Base-by-base conservation (phyloP, 1,140 invertebrate genomes). In the Drosophila equinoxialis region DNA sequence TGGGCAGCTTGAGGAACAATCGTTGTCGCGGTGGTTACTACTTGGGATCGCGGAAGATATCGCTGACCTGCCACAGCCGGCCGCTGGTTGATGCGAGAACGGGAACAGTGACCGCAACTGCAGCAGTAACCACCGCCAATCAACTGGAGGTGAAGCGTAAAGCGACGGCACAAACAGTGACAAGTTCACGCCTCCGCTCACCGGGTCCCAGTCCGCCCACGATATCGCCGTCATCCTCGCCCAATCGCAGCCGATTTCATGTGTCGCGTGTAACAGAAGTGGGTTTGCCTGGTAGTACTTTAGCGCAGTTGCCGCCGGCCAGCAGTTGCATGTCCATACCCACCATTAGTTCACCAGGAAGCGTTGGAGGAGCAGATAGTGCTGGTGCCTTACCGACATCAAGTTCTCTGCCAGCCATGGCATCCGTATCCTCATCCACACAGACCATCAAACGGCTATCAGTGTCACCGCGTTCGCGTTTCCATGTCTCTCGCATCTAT, bases 141-240 rank as follows among this genome's bases (percentile, higher is more conserved):
- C 69, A 91, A 74, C 84, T 93, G 71, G 93, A 93, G 75, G 91
- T 92, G 74, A 92, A 93, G 82, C 91, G 94, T 76, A 92, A 93
- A 86, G 87, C 93, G 39, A 59, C 33, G 13, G 35, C 57, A 7
- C 6, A 39, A 3, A 39, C 57, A 37, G 6, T 14, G 33, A 58
- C 33, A 14, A 93, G 93, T 45, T 93, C 94, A 33, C 93, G 95
- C 57, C 92, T 95, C 67, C 93, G 94, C 67, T 95, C 95, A 62
- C 95, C 95, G 51, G 94, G 94, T 59, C 95, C 95, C 26, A 95
- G 94, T 77, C 95, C 95, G 63, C 95, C 95, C 57, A 94, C 94
- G 69, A 94, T 95, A 60, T 95, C 95, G 41, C 95, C 95, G 23
- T 94, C 94, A 69, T 94, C 95, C 68, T 95, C 94, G 90, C 95